Percentiles rank a stretch among this genome's conserved stretches.
Conservation (phyloP, 2,797 vertebrate genomes). For the Mallotus villosus region DNA sequence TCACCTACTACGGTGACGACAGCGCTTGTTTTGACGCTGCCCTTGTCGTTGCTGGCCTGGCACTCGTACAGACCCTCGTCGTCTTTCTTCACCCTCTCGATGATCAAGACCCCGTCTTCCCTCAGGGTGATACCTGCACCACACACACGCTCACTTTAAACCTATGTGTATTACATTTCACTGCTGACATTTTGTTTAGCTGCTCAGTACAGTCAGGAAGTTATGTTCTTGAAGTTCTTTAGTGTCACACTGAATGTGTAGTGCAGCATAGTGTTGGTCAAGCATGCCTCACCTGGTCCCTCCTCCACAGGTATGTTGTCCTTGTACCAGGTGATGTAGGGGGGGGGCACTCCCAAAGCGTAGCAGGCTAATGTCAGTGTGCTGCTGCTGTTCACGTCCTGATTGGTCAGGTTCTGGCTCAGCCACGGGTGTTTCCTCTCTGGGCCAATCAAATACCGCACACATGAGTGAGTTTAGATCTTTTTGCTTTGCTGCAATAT, state of each 20-base stretch:
- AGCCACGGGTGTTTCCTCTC: constrained; percentile 77
- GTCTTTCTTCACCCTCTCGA: constrained; percentile 90
- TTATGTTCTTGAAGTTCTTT: not conserved
- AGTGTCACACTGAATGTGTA: not conserved
- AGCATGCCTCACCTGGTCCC: constrained; percentile 78
- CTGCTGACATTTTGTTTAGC: too few relatives aligned
- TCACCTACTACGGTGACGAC: constrained; percentile 84
- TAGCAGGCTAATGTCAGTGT: constrained; percentile 81
- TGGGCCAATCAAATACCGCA: constrained; percentile 47
- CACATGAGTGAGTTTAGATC: not conserved
- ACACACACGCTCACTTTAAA: constrained; percentile 3
- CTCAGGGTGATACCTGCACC: constrained; percentile 81
- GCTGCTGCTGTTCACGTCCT: constrained; percentile 87
- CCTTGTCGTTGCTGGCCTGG: constrained; percentile 78
- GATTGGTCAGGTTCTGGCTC: constrained; percentile 83
- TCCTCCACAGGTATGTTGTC: constrained; percentile 74
- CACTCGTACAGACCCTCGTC: constrained; percentile 91
- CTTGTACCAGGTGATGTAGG: constrained; percentile 83
- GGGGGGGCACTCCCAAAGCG: constrained; percentile 79
- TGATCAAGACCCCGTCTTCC: constrained; percentile 77
- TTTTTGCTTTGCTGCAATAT: not conserved
- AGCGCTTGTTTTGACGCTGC: constrained; percentile 78
- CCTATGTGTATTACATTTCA: too few relatives aligned
- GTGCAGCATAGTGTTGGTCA: not conserved
- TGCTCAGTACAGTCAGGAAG: too few relatives aligned